phyloP scores from a whole-genome alignment of 2,888 invertebrate genomes.

The Microctonus aethiopoides region DNA sequence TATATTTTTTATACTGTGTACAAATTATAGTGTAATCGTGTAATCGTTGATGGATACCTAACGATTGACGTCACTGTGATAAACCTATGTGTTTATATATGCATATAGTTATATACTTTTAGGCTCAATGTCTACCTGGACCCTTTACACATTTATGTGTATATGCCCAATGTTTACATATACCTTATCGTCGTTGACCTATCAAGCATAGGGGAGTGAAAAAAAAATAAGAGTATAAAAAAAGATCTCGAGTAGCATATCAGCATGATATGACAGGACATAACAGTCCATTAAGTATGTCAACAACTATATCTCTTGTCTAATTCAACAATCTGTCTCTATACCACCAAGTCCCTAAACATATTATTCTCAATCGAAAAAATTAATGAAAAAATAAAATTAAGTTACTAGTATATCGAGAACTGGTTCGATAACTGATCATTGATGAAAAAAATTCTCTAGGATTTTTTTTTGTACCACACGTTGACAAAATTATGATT shows the following conservation, averaged over 20 bases:
- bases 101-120: background rate
- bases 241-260: conserved; percentile 30
- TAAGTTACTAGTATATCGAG: too few relatives aligned
- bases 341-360: conserved; percentile 27
- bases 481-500: too few relatives aligned
- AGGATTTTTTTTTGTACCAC: too few relatives aligned
- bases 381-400: too few relatives aligned
- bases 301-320: conserved; percentile 57
- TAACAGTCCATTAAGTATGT: conserved; percentile 58
- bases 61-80: background rate
- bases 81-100: background rate
- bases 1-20: too few relatives aligned
- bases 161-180: too few relatives aligned
- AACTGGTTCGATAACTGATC: too few relatives aligned
- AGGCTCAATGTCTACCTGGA: background rate
- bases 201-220: background rate
- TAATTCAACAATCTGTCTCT: conserved; percentile 52
- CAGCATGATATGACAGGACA: conserved; percentile 36
- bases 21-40: background rate
- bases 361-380: too few relatives aligned
- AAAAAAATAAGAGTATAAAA: background rate
- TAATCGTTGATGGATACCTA: background rate
- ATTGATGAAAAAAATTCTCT: too few relatives aligned
- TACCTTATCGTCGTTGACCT: background rate
- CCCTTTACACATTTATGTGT: background rate